A percentile compares a stretch with the other conserved stretches of the same genome.
These are phyloP conservation scores for Trissoscelio sp. DNA, from an alignment of 2,888 invertebrate species.

Conservation along the genomic window DNA sequence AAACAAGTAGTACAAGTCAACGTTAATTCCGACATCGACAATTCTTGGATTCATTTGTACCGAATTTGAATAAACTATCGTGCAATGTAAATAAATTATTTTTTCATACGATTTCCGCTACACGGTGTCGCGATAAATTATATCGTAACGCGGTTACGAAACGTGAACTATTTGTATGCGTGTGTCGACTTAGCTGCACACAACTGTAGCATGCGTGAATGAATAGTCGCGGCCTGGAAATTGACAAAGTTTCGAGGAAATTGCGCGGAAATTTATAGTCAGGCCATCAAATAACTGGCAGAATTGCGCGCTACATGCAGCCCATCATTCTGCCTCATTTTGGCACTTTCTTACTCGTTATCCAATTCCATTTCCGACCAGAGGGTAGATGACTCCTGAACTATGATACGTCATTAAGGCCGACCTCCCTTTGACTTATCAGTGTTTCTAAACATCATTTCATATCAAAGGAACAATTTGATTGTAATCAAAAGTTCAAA, in stretches of 20 bases:
- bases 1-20: constrained; percentile 28
- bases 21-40: neutral
- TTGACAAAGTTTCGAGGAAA: constrained; percentile 81
- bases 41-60: neutral
- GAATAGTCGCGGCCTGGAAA: constrained; percentile 74
- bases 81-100: constrained; percentile 18
- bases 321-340: constrained; percentile 54
- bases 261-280: constrained; percentile 80
- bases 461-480: neutral
- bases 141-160: constrained; percentile 48
- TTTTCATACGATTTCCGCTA: constrained; percentile 3
- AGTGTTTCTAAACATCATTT: neutral
- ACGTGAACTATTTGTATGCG: constrained; percentile 55
- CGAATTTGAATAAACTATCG: constrained; percentile 21
- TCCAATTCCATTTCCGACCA: constrained; percentile 61
- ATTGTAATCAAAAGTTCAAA: neutral
- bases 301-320: constrained; percentile 53
- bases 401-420: constrained; percentile 46
- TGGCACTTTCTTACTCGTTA: constrained; percentile 62
- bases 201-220: constrained; percentile 58
- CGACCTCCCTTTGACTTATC: constrained; percentile 15
- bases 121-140: constrained; percentile 37
- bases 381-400: constrained; percentile 17
- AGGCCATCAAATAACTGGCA: constrained; percentile 73
- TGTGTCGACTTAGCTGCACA: constrained; percentile 31